A percentile compares a stretch with the other conserved stretches of the same genome.
Conservation (phyloP, 2,113 vertebrate species). For the Bagarius yarrelli region DNA sequence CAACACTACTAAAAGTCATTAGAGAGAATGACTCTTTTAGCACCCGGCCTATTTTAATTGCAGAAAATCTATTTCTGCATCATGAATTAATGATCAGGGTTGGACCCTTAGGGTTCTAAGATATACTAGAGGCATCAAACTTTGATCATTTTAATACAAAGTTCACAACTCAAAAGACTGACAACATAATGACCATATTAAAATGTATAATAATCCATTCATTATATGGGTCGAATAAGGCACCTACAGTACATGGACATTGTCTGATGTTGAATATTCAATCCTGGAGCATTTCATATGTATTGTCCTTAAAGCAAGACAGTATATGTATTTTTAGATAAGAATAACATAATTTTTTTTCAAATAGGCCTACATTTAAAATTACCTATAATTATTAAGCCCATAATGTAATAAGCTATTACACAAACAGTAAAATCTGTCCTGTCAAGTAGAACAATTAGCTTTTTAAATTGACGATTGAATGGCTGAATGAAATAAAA, state of each 20-base stretch:
- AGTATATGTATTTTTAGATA: not conserved
- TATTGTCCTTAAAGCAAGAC: not conserved
- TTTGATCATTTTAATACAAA: conserved; percentile 26
- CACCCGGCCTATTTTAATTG: conserved; percentile 35
- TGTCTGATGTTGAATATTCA: conserved; percentile 10
- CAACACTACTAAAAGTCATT: conserved; percentile 24
- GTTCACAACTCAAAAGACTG: conserved; percentile 25
- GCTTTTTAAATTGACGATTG: conserved; percentile 18
- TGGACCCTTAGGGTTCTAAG: conserved; percentile 16
- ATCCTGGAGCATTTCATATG: not conserved
- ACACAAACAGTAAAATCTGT: conserved; percentile 17
- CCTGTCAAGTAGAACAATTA: conserved; percentile 19
- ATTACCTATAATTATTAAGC: not conserved
- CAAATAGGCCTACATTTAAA: conserved; percentile 21
- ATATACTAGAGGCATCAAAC: conserved; percentile 26
- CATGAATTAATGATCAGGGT: conserved; percentile 41
- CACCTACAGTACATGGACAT: not conserved
- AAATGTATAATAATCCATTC: conserved; percentile 5
- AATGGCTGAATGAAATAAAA: not conserved
- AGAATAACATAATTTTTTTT: not conserved
- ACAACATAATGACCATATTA: conserved; percentile 10
- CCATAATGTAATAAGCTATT: not conserved
- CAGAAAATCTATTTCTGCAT: conserved; percentile 25
- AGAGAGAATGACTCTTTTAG: conserved; percentile 12
- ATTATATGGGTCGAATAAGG: not conserved